Conservation (phyloP, 2,113 vertebrate species). For the Ahaetulla prasina region DNA sequence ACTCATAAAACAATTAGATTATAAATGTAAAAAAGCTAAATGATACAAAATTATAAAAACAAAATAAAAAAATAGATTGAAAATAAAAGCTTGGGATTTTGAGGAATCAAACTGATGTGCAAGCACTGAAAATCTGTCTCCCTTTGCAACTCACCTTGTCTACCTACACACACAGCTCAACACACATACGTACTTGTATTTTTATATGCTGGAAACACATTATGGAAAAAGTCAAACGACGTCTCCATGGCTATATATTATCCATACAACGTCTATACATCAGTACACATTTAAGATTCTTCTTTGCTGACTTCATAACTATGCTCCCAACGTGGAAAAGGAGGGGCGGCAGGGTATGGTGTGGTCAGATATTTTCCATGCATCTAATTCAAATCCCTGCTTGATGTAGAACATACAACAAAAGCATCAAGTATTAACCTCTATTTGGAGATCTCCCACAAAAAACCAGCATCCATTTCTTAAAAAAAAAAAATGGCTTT, state of each 20-base stretch:
- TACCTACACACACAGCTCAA: not conserved
- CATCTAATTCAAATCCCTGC: not conserved
- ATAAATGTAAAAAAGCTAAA: not conserved
- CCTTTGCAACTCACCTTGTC: not conserved
- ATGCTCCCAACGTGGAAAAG: not conserved
- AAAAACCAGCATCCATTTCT: not conserved
- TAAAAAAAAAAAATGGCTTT: not conserved
- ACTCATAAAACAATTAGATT: not conserved
- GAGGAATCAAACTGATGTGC: not conserved
- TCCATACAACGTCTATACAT: not conserved
- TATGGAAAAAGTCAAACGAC: not conserved
- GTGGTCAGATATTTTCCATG: not conserved
- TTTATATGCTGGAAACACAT: not conserved
- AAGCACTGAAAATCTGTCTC: not conserved
- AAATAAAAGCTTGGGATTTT: not conserved
- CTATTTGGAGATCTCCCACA: not conserved
- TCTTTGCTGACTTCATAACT: not conserved
- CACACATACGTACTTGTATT: not conserved
- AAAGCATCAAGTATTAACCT: not conserved
- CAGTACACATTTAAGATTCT: not conserved
- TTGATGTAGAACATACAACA: not conserved
- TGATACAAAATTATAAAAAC: not conserved
- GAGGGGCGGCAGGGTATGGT: not conserved
- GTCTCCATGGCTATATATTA: not conserved
- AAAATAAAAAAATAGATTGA: not conserved